These are phyloP conservation scores for Tachystola acroxantha DNA, from an alignment of 2,888 invertebrate species.

Conservation along the genomic window DNA sequence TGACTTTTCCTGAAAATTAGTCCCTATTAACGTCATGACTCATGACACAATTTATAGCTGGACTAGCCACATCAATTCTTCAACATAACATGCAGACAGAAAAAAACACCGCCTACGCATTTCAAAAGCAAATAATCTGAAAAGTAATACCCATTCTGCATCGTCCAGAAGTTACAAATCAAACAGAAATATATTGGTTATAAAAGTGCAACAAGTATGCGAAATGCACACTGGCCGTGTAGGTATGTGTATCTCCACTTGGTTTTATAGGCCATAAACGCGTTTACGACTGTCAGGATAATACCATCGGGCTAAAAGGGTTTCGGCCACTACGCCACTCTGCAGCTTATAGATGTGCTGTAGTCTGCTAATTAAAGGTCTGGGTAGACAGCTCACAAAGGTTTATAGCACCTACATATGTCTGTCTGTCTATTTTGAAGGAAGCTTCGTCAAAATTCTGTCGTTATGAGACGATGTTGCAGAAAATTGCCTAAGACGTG, in stretches of 20 bases:
- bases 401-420: no score
- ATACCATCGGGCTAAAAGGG: slow-evolving; percentile 75
- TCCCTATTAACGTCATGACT: no score
- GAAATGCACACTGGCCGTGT: slow-evolving; percentile 51
- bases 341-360: slow-evolving; percentile 24
- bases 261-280: slow-evolving; percentile 70
- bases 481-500: no score
- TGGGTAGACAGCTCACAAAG: no score
- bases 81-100: neutral
- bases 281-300: slow-evolving; percentile 66
- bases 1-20: no score
- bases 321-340: slow-evolving; percentile 38
- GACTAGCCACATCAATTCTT: no score
- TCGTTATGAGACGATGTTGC: no score
- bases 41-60: no score
- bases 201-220: slow-evolving; percentile 76
- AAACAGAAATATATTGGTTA: slow-evolving; percentile 74
- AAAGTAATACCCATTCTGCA: slow-evolving; percentile 41
- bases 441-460: no score
- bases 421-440: no score
- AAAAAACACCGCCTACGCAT: slow-evolving; percentile 15
- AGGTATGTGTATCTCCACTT: slow-evolving; percentile 64
- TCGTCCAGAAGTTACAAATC: slow-evolving; percentile 70
- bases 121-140: slow-evolving; percentile 31
- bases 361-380: slow-evolving; percentile 56